Base-by-base conservation (phyloP, 2,888 invertebrate species). In the Campoplex nolae region DNA sequence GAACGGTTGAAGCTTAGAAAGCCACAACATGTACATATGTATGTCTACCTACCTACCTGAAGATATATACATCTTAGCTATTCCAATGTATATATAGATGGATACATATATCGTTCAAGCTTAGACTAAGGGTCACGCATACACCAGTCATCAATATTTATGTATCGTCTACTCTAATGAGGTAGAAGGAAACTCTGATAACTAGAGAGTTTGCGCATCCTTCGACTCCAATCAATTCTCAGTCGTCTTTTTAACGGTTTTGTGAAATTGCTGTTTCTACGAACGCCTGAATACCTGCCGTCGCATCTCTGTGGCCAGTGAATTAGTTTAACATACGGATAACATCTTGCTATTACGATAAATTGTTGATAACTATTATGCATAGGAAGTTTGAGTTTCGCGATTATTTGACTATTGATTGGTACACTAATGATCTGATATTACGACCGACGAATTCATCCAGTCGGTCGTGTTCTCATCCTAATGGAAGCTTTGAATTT, bases 141-240 rank as follows among this genome's bases (percentile, higher is more conserved):
- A 4, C 4, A 58, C 62, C 32, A 62, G 32, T 32, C 7, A 62
- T 62, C 62, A 62, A 62, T 32, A 51, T 18, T 18, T 51, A 18
- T 51, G 32, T 79, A 70, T 70, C 38, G 32, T 42, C 51, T 48
- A n/a, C 68, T 38, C 77, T 83, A 79, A 84, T 82, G 84, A 82
- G 77, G 70, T 82, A 70, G 84, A 82, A 82, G 75, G 82, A 75
- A 78, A 67, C 71, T 62, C 48, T 58, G 16, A 71, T 65, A 65
- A 73, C 28, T n/a, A 23, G 35, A 28, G 38, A 68, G 68, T 82
- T n/a, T 74, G 51, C 65, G 62, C 38, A 51, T 76, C 70, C 51
- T 81, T 51, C 38, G 51, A n/a, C 80, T 76, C 51, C 83, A 54
- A 74, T 67, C 74, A n/a, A 79, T 70, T 79, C 35, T 45, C 70